Evolutionary conservation across 2,888 invertebrate genomes (phyloP).

Genomic region (Dryococelus australis): DNA sequence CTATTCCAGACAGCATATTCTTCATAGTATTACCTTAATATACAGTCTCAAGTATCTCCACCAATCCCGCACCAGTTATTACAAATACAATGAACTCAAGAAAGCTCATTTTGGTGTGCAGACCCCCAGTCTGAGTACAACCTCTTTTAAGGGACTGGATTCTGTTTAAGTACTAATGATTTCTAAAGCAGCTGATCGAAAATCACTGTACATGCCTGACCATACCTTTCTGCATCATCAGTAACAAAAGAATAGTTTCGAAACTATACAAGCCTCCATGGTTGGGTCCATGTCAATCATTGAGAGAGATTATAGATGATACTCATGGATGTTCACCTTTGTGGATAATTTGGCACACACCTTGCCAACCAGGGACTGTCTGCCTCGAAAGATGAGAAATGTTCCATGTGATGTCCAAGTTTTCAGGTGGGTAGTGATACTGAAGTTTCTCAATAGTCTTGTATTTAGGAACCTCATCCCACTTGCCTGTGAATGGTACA

Average conservation of each 20-base stretch:
- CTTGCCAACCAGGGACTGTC: not conserved
- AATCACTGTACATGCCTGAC: not conserved
- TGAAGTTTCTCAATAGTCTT: not conserved
- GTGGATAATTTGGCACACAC: not conserved
- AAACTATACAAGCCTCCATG: not conserved
- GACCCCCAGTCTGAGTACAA: too few species aligned
- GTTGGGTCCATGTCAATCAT: too few species aligned
- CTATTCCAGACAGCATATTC: not conserved
- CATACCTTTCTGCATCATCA: not conserved
- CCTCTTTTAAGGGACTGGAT: too few species aligned
- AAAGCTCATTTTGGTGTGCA: not conserved
- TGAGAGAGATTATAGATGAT: too few species aligned
- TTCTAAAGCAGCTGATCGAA: not conserved
- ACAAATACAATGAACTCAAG: not conserved
- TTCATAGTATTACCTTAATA: not conserved
- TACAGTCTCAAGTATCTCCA: not conserved
- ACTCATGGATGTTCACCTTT: conserved; percentile 19
- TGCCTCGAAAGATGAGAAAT: not conserved
- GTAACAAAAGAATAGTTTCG: not conserved
- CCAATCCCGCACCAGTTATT: conserved; percentile 19
- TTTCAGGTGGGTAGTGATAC: not conserved
- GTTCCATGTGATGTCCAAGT: not conserved
- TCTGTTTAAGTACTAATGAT: not conserved
- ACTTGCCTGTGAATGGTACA: not conserved
- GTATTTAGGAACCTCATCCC: conserved; percentile 20